Evolutionary conservation across 2,888 invertebrate genomes (phyloP), one percentile per base, ranked within the genome.

Genomic region (Netelia melanura): DNA sequence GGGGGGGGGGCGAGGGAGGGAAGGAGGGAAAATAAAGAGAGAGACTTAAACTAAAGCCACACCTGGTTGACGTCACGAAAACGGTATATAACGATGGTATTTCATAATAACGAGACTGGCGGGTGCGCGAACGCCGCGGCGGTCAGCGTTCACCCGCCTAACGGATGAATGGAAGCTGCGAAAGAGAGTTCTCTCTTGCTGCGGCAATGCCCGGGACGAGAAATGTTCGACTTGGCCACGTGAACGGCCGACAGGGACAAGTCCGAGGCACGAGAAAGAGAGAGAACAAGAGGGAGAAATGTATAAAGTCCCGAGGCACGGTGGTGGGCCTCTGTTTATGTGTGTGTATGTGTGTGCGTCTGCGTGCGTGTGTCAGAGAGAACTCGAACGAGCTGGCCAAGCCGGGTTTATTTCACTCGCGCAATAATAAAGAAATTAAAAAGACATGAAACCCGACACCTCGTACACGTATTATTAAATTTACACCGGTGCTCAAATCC

Each of bases 21-120:
- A 48, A 58, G 30, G 64, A 67, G 23, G 52, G 56, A 74, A 67
- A 74, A 77, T 68, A 61, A 30, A 44, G 43, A 78, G 48, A 76
- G 65, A 71, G 80, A 84, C 62, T 48, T 48, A 8, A 71, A 0
- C 17, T 17, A 75, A 30, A 82, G 85, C 83, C 84, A 79, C 86
- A 87, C 86, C 87, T 86, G 86, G 71, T 78, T 87, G 87, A 87
- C 87, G 87, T 87, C 86, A 87, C 74, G 78, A 52, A 67, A 38
- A 61, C 68, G 30, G 30, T 67, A 25, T 30, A 58, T 17, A 58
- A 84, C 72, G 83, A 85, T 70, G 48, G 64, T 80, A 86, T 86
- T 86, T 87, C 82, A 75, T 87, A 87, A 87, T 80, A 86, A 77
- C 72, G 83, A 79, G 78, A 83, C 76, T 83, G 77, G 72, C 52